Evolutionary conservation across 1,140 invertebrate genomes (phyloP).

Genomic region (Tetranychus cinnabarinus): DNA sequence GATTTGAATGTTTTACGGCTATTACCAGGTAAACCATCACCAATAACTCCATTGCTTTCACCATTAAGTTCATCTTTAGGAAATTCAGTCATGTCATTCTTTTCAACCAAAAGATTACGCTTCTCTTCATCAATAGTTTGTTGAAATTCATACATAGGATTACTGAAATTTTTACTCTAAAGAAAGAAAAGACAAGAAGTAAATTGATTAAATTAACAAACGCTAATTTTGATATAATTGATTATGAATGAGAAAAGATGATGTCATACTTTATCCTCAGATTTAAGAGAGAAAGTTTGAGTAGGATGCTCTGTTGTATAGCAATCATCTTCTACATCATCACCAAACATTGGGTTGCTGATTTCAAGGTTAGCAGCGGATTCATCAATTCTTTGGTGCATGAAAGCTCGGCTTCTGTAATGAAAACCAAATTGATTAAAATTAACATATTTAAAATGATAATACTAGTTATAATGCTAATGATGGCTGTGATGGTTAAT

Average conservation of each 20-base stretch:
- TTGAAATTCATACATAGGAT: conserved; percentile 46
- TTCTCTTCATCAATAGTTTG: conserved; percentile 2
- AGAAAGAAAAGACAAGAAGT: background rate
- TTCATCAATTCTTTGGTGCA: conserved; percentile 49
- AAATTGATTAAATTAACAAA: background rate
- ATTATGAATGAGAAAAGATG: background rate
- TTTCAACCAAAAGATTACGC: background rate
- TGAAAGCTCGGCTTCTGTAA: conserved; percentile 36
- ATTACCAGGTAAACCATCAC: no score
- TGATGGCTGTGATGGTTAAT: background rate
- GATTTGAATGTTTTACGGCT: no score
- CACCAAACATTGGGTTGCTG: conserved; percentile 56
- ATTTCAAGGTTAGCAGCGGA: conserved; percentile 40
- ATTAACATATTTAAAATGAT: background rate
- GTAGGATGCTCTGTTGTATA: conserved; percentile 27
- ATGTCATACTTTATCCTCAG: conserved; percentile 27
- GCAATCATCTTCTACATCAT: conserved; percentile 33
- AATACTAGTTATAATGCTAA: background rate
- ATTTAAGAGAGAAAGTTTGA: conserved; percentile 27
- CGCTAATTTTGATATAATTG: background rate
- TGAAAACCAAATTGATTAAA: background rate
- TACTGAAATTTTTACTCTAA: conserved; percentile 42
- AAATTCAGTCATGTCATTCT: background rate
- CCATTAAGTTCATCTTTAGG: no score
- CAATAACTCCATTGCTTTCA: no score